phyloP scores from a whole-genome alignment of 2,888 invertebrate species.

The Plagodis dolabraria region DNA sequence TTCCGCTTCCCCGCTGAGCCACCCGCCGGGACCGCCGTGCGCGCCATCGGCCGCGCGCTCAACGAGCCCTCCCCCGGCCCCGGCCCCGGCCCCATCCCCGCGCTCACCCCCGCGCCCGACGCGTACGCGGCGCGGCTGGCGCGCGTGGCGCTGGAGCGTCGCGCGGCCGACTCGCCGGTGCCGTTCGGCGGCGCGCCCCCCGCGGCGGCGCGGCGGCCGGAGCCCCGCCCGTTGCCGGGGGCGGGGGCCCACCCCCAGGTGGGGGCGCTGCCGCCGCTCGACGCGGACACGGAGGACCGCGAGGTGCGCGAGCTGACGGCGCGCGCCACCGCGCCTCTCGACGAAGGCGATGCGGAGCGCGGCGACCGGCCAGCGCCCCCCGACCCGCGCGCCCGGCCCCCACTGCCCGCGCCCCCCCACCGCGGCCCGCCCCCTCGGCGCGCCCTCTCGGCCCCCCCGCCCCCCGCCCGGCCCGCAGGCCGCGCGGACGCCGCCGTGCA shows the following conservation, averaged over 20 bases:
- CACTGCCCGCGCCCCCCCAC: constrained; percentile 30
- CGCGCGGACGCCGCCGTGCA: constrained; percentile 72
- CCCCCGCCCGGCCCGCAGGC: constrained; percentile 29
- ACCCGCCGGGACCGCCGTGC: neutral
- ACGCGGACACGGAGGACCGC: constrained; percentile 56
- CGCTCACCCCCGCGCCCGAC: constrained; percentile 54
- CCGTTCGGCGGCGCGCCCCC: constrained; percentile 66
- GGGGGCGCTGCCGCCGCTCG: constrained; percentile 60
- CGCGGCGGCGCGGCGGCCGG: constrained; percentile 73
- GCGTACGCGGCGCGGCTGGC: constrained; percentile 66
- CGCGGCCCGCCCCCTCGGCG: constrained; percentile 46
- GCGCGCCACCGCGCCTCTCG: constrained; percentile 48
- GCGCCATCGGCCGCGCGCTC: neutral
- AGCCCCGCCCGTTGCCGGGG: constrained; percentile 77
- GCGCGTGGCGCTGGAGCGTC: constrained; percentile 80
- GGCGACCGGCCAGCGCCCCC: constrained; percentile 26
- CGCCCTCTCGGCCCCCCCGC: constrained; percentile 28
- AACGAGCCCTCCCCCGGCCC: no score
- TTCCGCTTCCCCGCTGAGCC: constrained; percentile 69
- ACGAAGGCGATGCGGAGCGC: constrained; percentile 40
- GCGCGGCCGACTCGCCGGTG: constrained; percentile 74
- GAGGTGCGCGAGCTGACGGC: constrained; percentile 79
- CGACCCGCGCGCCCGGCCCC: constrained; percentile 32
- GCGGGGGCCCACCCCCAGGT: constrained; percentile 61
- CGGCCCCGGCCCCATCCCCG: constrained; percentile 44